Evolutionary conservation across 2,113 vertebrate species (phyloP), one percentile per base, ranked within the genome.

Genomic region (Scortum barcoo): DNA sequence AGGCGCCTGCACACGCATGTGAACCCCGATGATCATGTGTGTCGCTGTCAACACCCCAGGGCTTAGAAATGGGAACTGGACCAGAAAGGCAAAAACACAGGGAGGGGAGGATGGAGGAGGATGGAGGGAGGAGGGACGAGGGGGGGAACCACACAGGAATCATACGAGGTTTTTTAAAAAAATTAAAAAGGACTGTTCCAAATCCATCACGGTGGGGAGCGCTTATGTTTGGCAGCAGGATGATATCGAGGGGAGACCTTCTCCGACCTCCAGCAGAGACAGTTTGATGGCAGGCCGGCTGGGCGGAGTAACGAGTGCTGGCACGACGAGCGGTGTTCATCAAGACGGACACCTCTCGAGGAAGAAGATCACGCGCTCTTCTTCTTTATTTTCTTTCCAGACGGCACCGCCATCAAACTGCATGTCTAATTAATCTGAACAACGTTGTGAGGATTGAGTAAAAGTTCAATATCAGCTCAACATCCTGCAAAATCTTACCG

Each of bases 41-140:
- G 78, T 83, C 84, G 81, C 79, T 91, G 88, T 93, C 90, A 91
- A 87, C 90, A 92, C 88, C 85, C 76, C 57, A 69, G 85, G 86
- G 85, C 80, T 76, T 53, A 80, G 75, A 63, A 84, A 90, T 85
- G 88, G 80, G 88, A 93, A 87, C 84, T 92, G 88, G 89, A 92
- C 88, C 82, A 90, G 89, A 91, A 91, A 84, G 84, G 81, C 73
- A 65, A 75, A 86, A 82, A 68, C 65, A 80, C 72, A 60, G 79
- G 58, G 85, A 76, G 75, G 73, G 61, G 69, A 14, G 12, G 67
- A 1, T 8, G 61, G 60, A 33, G 67, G 48, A 20, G 3, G 40
- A 6, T 9, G 22, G 26, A 36, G 2, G 26, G 30, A 20, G 26
- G 22, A 24, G 3, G 51, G 33, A 17, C n/a, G n/a, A 24, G 71